A percentile compares a stretch with the other conserved stretches of the same genome.
These are phyloP conservation scores for Leptobrachium ailaonicum DNA, from an alignment of 2,113 vertebrate species.

Conservation along the genomic window DNA sequence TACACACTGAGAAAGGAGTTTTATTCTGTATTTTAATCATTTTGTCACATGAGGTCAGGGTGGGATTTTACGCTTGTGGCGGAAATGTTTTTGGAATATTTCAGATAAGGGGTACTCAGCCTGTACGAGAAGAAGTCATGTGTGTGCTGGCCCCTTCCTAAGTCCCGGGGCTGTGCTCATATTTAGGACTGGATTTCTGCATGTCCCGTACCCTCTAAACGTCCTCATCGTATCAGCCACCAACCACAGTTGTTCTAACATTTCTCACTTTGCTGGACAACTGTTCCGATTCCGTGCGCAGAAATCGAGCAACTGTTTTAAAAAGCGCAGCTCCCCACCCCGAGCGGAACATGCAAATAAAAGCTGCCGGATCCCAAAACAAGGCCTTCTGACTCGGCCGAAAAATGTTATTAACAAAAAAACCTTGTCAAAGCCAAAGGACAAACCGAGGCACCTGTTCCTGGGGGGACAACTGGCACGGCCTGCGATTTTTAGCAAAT, in stretches of 20 bases:
- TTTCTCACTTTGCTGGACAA: slow-evolving; percentile 79
- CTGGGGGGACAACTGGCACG: slow-evolving; percentile 81
- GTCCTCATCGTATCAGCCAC: slow-evolving; percentile 62
- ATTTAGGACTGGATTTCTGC: neutral
- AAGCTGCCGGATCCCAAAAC: slow-evolving; percentile 67
- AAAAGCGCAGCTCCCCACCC: slow-evolving; percentile 65
- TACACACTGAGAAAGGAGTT: no score
- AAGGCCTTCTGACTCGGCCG: slow-evolving; percentile 75
- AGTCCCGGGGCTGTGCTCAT: no score
- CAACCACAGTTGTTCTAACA: slow-evolving; percentile 79
- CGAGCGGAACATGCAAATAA: slow-evolving; percentile 59
- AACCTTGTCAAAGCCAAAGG: slow-evolving; percentile 57
- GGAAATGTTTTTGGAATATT: no score
- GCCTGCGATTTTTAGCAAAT: slow-evolving; percentile 67
- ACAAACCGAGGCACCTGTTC: slow-evolving; percentile 84
- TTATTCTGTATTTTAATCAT: no score
- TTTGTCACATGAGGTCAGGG: no score
- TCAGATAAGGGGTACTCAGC: no score
- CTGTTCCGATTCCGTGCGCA: slow-evolving; percentile 76
- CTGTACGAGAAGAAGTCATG: no score
- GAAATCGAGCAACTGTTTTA: slow-evolving; percentile 86
- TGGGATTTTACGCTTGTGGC: no score
- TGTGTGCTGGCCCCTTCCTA: no score
- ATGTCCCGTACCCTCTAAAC: slow-evolving; percentile 68
- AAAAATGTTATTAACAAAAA: slow-evolving; percentile 76